Evolutionary conservation across 2,888 invertebrate genomes (phyloP).

Genomic region (Ceratothoa steindachneri): DNA sequence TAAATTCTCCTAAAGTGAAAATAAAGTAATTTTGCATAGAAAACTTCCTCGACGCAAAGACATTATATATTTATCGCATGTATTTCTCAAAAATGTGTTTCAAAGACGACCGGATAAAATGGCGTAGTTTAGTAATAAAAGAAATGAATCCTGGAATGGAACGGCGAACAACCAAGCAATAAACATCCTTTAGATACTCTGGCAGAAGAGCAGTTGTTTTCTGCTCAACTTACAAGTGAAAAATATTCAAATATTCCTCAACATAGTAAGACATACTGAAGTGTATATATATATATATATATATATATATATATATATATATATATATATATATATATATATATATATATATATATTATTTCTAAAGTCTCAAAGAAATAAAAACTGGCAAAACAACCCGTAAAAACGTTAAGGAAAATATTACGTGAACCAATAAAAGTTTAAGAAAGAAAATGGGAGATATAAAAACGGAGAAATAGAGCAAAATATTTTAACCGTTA

Average conservation of each 20-base stretch:
- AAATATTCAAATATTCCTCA: not conserved
- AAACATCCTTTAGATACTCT: not conserved
- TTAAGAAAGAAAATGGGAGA: too few relatives aligned
- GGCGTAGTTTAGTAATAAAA: not conserved
- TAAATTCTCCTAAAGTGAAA: too few relatives aligned
- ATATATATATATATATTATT: constrained; percentile 18
- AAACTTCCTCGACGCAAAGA: not conserved
- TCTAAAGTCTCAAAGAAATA: too few relatives aligned
- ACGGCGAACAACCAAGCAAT: not conserved
- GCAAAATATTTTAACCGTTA: too few relatives aligned
- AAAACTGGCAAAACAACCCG: too few relatives aligned
- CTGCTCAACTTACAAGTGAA: not conserved
- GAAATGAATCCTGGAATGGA: not conserved
- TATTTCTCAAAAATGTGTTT: not conserved
- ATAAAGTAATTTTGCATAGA: not conserved
- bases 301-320: not conserved
- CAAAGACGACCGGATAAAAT: not conserved
- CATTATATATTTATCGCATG: not conserved
- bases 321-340: constrained; percentile 5
- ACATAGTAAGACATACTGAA: not conserved
- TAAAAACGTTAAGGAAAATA: too few relatives aligned
- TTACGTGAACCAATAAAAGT: too few relatives aligned
- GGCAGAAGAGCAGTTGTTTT: not conserved
- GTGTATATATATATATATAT: constrained; percentile 5
- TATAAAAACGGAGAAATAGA: too few relatives aligned